Percentiles rank a stretch among this genome's conserved stretches.
Evolutionary conservation across 2,888 invertebrate species (phyloP).

Genomic region (Meganola albula): DNA sequence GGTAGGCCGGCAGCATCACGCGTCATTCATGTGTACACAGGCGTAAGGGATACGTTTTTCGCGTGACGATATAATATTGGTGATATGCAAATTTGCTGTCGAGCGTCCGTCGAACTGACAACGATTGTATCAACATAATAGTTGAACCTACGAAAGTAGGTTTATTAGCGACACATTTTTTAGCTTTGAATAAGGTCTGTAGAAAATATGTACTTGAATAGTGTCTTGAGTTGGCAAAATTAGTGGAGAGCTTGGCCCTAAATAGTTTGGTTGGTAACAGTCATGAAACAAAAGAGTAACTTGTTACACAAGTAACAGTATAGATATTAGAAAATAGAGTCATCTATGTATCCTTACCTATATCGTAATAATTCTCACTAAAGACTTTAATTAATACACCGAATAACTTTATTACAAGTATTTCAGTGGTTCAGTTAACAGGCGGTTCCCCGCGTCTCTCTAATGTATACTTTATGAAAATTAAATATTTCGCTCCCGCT

Average conservation of each 20-base stretch:
- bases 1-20: conserved; percentile 76
- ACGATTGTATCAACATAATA: conserved; percentile 28
- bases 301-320: too few species aligned
- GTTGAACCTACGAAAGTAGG: conserved; percentile 20
- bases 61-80: conserved; percentile 77
- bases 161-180: conserved; percentile 28
- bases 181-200: too few species aligned
- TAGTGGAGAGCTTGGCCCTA: too few species aligned
- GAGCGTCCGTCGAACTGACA: conserved; percentile 51
- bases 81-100: conserved; percentile 74
- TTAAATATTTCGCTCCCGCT: conserved; percentile 72
- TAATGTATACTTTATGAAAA: conserved; percentile 76
- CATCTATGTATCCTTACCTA: too few species aligned
- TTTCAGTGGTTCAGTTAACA: conserved; percentile 31
- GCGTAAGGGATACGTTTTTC: conserved; percentile 78
- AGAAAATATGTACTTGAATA: too few species aligned
- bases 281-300: too few species aligned
- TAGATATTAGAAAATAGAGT: too few species aligned
- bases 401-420: conserved; percentile 26
- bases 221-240: too few species aligned
- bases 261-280: too few species aligned
- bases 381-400: conserved; percentile 21
- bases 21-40: conserved; percentile 78
- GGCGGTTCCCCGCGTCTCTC: conserved; percentile 40
- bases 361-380: conserved; percentile 13